Conservation (phyloP, 2,888 invertebrate genomes). For the Sycophila texana region DNA sequence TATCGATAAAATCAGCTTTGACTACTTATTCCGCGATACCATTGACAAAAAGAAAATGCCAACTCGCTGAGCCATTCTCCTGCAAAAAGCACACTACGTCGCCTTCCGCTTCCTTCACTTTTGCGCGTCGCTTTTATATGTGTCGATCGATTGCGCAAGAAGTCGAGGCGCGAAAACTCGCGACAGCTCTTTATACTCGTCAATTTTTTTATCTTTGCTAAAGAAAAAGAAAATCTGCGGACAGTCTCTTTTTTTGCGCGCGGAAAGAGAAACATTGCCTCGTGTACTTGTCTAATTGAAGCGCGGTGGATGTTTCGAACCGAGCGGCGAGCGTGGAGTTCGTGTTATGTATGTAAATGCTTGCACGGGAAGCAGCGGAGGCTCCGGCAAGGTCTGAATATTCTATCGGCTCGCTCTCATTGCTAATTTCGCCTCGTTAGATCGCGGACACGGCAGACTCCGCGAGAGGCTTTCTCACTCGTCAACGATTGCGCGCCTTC, state of each 20-base stretch:
- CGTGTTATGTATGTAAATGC: too few species aligned
- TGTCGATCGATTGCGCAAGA: background rate
- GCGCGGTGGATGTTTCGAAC: too few species aligned
- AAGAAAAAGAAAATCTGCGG: background rate
- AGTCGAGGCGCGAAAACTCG: background rate
- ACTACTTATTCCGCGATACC: too few species aligned
- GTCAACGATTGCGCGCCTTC: background rate
- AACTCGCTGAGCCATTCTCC: too few species aligned
- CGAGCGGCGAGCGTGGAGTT: too few species aligned
- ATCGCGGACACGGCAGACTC: background rate
- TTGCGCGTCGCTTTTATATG: too few species aligned
- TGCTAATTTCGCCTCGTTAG: conserved; percentile 22
- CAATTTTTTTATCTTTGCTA: background rate
- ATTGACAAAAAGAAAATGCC: too few species aligned
- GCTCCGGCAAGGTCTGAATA: conserved; percentile 13
- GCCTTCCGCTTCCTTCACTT: background rate
- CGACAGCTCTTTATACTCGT: background rate
- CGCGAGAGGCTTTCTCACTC: background rate
- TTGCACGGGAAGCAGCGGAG: background rate
- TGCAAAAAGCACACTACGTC: background rate
- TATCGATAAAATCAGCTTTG: too few species aligned
- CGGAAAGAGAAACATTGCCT: conserved; percentile 22
- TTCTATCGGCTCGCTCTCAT: conserved; percentile 19
- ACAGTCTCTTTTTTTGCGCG: background rate
- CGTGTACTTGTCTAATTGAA: too few species aligned